These are phyloP conservation scores for Elephas maximus DNA, from an alignment of 2,113 vertebrate species.

Conservation along the genomic window DNA sequence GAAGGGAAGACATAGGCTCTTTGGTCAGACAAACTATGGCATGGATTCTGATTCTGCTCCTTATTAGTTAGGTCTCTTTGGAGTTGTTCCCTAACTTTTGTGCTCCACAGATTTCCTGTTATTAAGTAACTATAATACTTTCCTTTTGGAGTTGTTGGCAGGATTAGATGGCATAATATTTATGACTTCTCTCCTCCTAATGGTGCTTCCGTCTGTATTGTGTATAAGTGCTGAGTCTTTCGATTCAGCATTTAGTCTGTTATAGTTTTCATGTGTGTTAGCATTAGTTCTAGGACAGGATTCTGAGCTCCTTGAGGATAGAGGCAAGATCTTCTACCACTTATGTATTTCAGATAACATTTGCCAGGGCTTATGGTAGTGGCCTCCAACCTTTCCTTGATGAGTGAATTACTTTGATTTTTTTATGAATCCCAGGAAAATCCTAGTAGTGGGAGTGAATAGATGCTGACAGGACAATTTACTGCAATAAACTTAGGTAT, in stretches of 20 bases:
- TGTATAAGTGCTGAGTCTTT: background rate
- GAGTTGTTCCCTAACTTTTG: background rate
- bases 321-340: background rate
- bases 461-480: background rate
- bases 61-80: background rate
- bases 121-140: background rate
- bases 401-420: background rate
- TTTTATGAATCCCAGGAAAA: background rate
- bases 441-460: background rate
- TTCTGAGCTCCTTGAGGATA: background rate
- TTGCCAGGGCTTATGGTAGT: background rate
- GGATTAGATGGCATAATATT: slow-evolving; percentile 2
- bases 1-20: background rate
- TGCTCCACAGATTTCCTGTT: background rate
- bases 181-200: background rate
- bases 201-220: background rate
- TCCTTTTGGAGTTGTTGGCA: background rate
- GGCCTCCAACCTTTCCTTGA: background rate
- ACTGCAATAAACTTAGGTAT: background rate
- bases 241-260: background rate
- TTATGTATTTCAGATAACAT: background rate
- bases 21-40: background rate
- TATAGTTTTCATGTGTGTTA: background rate
- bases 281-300: background rate
- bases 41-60: background rate